Base-by-base conservation (phyloP, 2,797 vertebrate genomes). In the Helicolenus hilgendorfi region DNA sequence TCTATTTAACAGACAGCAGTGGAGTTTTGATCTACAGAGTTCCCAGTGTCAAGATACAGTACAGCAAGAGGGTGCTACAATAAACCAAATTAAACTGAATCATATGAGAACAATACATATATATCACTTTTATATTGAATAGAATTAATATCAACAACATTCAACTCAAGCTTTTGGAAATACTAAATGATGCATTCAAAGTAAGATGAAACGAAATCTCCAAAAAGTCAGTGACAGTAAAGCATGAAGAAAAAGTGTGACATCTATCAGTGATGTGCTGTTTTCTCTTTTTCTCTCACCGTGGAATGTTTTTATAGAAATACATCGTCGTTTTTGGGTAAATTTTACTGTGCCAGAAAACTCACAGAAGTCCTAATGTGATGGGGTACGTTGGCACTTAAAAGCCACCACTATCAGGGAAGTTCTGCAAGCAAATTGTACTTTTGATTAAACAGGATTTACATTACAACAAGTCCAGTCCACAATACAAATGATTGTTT, bases 1-100 rank as follows among this genome's bases (percentile, higher is more conserved):
- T 82, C 90, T 93, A 96, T 86, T 87, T 31, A 95, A 95, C 89
- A 93, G 81, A 96, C 94, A 96, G 91, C 93, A 96, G 95, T 96
- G 93, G 86, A 93, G 87, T 87, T 88, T 91, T 69, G 89, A 95
- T 92, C 89, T 91, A 95, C 85, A 92, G 83, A 93, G 82, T 94
- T 96, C 96, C 92, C 95, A 96, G 95, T 96, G 95, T 96, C 89
- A 94, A 91, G 81, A 90, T 94, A 96, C 95, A 96, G 93, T 96
- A 96, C 96, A 96, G 91, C 94, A 91, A 94, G 88, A 92, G 89
- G 92, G 91, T 72, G 92, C 94, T 95, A 97, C 94, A 59, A 95
- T 91, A 94, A 94, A 94, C 85, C 91, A 82, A 95, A 92, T 92
- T 10, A 92, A 95, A 89, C 87, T 92, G 84, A 92, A 88, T 92